Evolutionary conservation across 2,888 invertebrate genomes (phyloP), one percentile per base, ranked within the genome.

Genomic region (Acanthococcus lagerstroemiae): DNA sequence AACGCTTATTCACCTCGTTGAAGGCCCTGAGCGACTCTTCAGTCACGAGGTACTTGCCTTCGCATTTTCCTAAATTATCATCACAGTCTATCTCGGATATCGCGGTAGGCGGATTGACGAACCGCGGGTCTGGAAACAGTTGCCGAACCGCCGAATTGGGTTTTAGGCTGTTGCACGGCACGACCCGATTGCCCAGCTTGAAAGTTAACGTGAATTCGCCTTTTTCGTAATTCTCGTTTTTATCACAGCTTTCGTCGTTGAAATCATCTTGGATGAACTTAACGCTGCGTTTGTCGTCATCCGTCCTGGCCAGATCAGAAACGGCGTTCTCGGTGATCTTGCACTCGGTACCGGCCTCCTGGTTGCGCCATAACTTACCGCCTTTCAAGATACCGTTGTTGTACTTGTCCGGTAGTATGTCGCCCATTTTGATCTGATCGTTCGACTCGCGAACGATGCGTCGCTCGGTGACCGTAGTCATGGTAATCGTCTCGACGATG

Each of bases 81-180:
- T 73, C 72, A 65, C 72, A 71, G 25, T 55, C 21, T 21, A 26
- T 50, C 27, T 56, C 56, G 19, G 25, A 26, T n/a, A 21, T 46
- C 9, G 69, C 69, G 22, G 85, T 85, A 9, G 87, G 87, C 2
- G 83, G 82, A 27, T 83, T 80, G 46, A 78, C 76, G 69, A 78
- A 78, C 61, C 82, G 76, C 7, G 81, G 81, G 72, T 83, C 83
- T 22, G 89, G 90, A 75, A 91, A 91, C 60, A 91, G 77, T 74
- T 91, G 90, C 66, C 90, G 82, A 6, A 90, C 88, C 3, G 91
- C 91, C 0, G 90, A 90, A 75, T 89, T 90, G 4, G 69, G 69
- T 15, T 70, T 70, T 6, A 68, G 60, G 46, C 68, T 70, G 46
- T 70, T 69, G 50, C 66, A 69, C 50, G 80, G 78, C 56, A 81